Conservation (phyloP, 2,113 vertebrate genomes). For the Sarotherodon lohbergeri region DNA sequence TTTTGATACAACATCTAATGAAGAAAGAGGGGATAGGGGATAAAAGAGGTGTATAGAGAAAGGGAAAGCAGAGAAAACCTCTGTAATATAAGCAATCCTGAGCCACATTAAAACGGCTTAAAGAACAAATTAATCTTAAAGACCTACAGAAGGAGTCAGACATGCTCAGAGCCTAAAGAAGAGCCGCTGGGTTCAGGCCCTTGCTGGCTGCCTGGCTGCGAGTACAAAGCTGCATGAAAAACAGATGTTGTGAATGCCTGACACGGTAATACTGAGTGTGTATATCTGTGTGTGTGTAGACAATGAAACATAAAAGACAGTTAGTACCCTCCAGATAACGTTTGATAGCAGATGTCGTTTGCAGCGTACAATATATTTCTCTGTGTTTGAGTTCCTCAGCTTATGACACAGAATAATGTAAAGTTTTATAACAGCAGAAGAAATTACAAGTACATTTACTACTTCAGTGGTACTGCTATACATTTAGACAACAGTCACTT, state of each 20-base stretch:
- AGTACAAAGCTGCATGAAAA: constrained; percentile 44
- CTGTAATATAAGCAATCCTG: constrained; percentile 39
- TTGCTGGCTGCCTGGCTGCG: neutral
- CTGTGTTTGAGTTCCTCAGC: neutral
- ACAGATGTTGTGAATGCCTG: constrained; percentile 40
- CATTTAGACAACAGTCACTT: neutral
- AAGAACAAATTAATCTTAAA: constrained; percentile 38
- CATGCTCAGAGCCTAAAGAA: neutral
- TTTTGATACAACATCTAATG: constrained; percentile 2
- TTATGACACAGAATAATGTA: neutral
- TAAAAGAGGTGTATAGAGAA: neutral
- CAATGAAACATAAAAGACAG: neutral
- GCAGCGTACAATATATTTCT: neutral
- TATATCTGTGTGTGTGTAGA: neutral
- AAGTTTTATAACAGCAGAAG: neutral
- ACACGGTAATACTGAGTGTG: neutral
- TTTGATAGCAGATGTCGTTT: neutral
- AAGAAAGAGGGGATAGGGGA: neutral
- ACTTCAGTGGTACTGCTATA: neutral
- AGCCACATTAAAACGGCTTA: constrained; percentile 29
- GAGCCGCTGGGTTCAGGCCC: neutral
- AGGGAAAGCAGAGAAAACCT: neutral
- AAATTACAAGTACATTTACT: neutral
- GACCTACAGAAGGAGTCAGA: constrained; percentile 14
- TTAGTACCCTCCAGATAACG: neutral